Evolutionary conservation across 1,140 invertebrate species (phyloP).

Genomic region (Samia ricini): DNA sequence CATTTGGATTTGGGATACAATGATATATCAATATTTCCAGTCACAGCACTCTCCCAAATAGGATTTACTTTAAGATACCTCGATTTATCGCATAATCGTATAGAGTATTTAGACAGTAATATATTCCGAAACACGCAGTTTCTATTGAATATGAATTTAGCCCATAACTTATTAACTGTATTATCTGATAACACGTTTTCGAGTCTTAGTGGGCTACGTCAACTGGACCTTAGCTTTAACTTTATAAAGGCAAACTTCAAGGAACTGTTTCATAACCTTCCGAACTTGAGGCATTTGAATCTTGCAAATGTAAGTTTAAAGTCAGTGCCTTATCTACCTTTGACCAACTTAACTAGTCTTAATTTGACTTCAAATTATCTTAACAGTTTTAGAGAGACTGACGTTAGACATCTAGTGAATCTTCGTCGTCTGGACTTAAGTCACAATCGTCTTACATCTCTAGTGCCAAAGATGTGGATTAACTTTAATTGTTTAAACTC

Average conservation of each 20-base stretch:
- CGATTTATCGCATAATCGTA: slow-evolving; percentile 87
- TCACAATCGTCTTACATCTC: slow-evolving; percentile 81
- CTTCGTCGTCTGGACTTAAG: slow-evolving; percentile 83
- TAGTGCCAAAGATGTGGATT: slow-evolving; percentile 81
- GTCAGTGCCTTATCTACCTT: slow-evolving; percentile 84
- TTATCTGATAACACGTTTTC: slow-evolving; percentile 94
- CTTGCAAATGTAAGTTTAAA: slow-evolving; percentile 86
- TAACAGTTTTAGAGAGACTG: slow-evolving; percentile 79
- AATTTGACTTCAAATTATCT: slow-evolving; percentile 88
- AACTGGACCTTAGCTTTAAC: slow-evolving; percentile 89
- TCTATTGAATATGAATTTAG: slow-evolving; percentile 87
- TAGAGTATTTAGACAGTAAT: slow-evolving; percentile 92
- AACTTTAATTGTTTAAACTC: slow-evolving; percentile 79
- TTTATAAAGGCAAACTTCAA: slow-evolving; percentile 90
- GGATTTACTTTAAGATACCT: slow-evolving; percentile 87
- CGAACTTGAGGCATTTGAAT: slow-evolving; percentile 86
- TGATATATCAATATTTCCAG: slow-evolving; percentile 86
- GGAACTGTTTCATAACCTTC: slow-evolving; percentile 92
- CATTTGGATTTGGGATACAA: slow-evolving; percentile 89
- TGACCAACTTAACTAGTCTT: slow-evolving; percentile 84
- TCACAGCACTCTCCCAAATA: slow-evolving; percentile 84
- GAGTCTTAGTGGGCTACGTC: slow-evolving; percentile 86
- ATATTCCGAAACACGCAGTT: slow-evolving; percentile 90
- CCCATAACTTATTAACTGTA: slow-evolving; percentile 89
- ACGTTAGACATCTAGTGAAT: slow-evolving; percentile 80